A percentile compares a stretch with the other conserved stretches of the same genome.
Evolutionary conservation across 1,140 invertebrate genomes (phyloP).

Genomic region (Macrotrachela quadricornifera): DNA sequence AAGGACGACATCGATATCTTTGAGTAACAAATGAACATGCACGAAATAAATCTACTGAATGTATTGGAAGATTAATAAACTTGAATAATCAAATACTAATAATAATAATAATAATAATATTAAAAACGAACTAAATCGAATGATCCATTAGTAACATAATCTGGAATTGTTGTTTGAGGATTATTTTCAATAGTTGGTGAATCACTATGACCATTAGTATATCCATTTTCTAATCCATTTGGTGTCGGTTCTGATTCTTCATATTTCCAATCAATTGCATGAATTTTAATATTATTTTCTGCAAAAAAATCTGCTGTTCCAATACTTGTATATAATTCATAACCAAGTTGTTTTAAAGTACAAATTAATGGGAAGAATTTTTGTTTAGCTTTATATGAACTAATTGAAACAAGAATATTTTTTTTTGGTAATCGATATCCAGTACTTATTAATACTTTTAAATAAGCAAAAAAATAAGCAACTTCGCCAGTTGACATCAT

Average conservation of each 20-base stretch:
- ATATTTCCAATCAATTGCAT: constrained; percentile 18
- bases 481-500: constrained; percentile 99
- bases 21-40: constrained; percentile 76
- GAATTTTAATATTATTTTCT: constrained; percentile 67
- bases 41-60: constrained; percentile 59
- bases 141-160: constrained; percentile 71
- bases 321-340: constrained; percentile 81
- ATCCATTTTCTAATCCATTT: too few species aligned
- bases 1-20: constrained; percentile 60
- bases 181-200: too few species aligned
- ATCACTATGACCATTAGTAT: too few species aligned
- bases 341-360: constrained; percentile 66
- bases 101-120: too few species aligned
- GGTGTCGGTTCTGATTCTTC: neutral
- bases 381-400: constrained; percentile 59
- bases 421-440: constrained; percentile 83
- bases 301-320: constrained; percentile 93
- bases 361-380: constrained; percentile 54
- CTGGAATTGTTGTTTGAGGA: constrained; percentile 41
- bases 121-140: constrained; percentile 41
- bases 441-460: constrained; percentile 89
- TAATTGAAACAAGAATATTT: constrained; percentile 80
- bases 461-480: constrained; percentile 93
- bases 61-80: constrained; percentile 88
- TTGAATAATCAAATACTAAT: constrained; percentile 22